Conservation (phyloP, 2,113 vertebrate genomes). For the Trematocara unimaculatum region DNA sequence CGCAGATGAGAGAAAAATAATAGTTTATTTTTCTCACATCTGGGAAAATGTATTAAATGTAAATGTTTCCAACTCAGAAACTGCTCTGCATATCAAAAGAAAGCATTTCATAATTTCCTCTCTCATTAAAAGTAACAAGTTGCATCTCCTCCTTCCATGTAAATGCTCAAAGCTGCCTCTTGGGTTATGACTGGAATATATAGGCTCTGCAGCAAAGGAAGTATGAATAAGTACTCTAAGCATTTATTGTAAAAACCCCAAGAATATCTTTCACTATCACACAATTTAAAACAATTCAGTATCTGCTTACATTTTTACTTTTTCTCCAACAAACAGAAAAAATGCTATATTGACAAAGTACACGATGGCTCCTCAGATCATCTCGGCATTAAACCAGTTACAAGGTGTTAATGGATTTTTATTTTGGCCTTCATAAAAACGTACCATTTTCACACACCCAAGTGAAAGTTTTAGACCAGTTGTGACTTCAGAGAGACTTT, state of each 20-base stretch:
- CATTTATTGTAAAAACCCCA: not conserved
- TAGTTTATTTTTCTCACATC: constrained; percentile 7
- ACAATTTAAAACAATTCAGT: not conserved
- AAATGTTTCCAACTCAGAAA: not conserved
- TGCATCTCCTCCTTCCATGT: constrained; percentile 3
- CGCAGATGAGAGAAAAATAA: not conserved
- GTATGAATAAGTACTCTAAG: not conserved
- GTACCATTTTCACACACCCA: not conserved
- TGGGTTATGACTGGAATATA: not conserved
- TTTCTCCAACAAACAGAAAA: not conserved
- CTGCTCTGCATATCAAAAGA: constrained; percentile 27
- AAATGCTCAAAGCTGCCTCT: not conserved
- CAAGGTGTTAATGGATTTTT: not conserved
- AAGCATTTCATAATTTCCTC: not conserved
- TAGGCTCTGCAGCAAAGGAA: not conserved
- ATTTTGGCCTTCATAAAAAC: not conserved
- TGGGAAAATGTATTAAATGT: constrained; percentile 24
- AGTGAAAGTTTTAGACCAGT: not conserved
- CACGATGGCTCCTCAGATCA: not conserved
- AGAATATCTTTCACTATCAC: not conserved
- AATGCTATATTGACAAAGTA: not conserved
- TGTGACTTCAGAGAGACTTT: not conserved
- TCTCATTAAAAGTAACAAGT: not conserved
- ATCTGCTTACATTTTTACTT: not conserved
- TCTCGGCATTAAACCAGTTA: not conserved